These are phyloP conservation scores for Boloria euphrosyne DNA, from an alignment of 2,888 invertebrate genomes.

Conservation along the genomic window DNA sequence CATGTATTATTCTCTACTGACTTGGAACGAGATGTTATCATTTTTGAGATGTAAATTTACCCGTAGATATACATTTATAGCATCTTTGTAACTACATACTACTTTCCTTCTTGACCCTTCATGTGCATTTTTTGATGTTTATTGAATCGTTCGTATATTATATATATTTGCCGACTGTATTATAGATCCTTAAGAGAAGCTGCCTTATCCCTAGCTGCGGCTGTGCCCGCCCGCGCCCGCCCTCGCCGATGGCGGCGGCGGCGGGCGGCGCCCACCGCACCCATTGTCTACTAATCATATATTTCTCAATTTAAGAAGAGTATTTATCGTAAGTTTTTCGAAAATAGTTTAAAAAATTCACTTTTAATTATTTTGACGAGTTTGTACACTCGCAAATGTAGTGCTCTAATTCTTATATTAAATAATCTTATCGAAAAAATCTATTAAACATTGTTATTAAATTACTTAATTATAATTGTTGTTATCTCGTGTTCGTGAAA, in stretches of 20 bases:
- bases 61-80: constrained; percentile 73
- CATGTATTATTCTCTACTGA: constrained; percentile 64
- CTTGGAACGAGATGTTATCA: constrained; percentile 70
- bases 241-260: too few species aligned
- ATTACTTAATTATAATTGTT: constrained; percentile 12
- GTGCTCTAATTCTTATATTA: constrained; percentile 2
- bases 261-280: too few species aligned
- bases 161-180: constrained; percentile 42
- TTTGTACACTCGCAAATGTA: neutral
- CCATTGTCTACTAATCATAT: too few species aligned
- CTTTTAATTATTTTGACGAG: constrained; percentile 5
- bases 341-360: too few species aligned
- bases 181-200: constrained; percentile 22
- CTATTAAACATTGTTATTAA: constrained; percentile 14
- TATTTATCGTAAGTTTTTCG: too few species aligned
- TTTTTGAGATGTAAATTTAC: constrained; percentile 80
- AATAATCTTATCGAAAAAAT: constrained; percentile 12
- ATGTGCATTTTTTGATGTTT: constrained; percentile 72
- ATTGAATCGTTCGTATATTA: constrained; percentile 64
- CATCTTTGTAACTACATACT: constrained; percentile 73
- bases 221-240: neutral
- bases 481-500: constrained; percentile 14
- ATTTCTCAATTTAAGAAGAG: too few species aligned
- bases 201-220: constrained; percentile 32
- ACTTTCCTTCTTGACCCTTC: constrained; percentile 67